Evolutionary conservation across 2,888 invertebrate species (phyloP), one percentile per base, ranked within the genome.

Genomic region (Teleiodes luculella): DNA sequence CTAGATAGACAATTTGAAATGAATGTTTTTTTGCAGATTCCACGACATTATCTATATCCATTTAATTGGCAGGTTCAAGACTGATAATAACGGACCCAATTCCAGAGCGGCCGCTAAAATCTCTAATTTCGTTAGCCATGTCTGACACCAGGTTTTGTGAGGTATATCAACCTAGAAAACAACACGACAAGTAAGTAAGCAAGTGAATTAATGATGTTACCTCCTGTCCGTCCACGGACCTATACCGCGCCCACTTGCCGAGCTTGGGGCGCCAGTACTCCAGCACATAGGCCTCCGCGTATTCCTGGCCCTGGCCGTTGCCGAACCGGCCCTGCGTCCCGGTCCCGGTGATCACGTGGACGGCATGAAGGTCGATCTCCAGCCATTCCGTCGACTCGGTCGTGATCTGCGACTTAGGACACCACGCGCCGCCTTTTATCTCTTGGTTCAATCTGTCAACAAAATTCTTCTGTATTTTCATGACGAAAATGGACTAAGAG

Each of bases 241-340:
- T 90, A 82, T 96, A 97, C 18, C 96, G 93, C 65, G 95, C 92
- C 95, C 96, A 97, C 78, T 95, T 95, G 65, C 92, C 93, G 35
- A 96, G 87, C 55, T 93, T 91, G 11, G 95, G 95, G 62, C 96
- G 86, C 94, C 95, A 95, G 80, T 97, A 97, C 72, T 96, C 96
- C 55, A 97, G 80, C 62, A 94, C 91, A 83, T 96, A 97, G 33
- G 92, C 92, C 78, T 97, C 96, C 11, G 96, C 93, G 83, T 91
- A 98, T 80, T 98, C 97, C 66, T 93, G 94, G 30, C 97, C 97
- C 80, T 95, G 93, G 31, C 97, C 97, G 81, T 97, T 97, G 28
- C 97, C 97, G 80, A 97, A 97, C 51, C 98, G 92, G 24, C 98
- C 98, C 85, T 97, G 97, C 0, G 94, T 94, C 63, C 93, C 93